phyloP scores from a whole-genome alignment of 2,888 invertebrate genomes.

The Pristionchus mayeri region DNA sequence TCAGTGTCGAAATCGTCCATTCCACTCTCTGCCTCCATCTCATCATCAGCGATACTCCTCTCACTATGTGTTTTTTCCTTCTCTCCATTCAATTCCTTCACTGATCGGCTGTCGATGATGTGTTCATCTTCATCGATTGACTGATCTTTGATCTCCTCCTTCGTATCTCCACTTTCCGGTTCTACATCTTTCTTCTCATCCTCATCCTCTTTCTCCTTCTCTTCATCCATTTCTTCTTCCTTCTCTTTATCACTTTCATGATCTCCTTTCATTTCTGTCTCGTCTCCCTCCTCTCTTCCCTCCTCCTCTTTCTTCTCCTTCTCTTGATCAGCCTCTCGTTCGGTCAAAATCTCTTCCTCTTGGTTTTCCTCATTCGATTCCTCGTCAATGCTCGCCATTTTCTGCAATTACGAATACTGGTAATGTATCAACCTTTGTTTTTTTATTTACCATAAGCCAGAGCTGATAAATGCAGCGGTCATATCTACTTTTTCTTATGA shows the following conservation, averaged over 20 bases:
- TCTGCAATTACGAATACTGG: background rate
- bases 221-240: background rate
- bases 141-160: constrained; percentile 3
- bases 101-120: constrained; percentile 3
- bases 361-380: background rate
- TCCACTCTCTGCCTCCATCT: background rate
- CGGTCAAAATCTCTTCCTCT: background rate
- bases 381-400: constrained; percentile 44
- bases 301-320: background rate
- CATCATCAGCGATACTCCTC: background rate
- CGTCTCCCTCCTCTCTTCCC: background rate
- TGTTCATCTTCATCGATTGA: background rate
- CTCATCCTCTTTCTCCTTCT: background rate
- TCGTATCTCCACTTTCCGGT: background rate
- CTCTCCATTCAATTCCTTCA: background rate
- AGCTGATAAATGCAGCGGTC: too few relatives aligned
- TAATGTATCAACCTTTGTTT: too few relatives aligned
- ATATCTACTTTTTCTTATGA: too few relatives aligned
- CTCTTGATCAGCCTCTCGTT: background rate
- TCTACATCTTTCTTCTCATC: background rate
- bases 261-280: background rate
- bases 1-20: background rate
- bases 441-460: too few relatives aligned
- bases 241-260: too few relatives aligned
- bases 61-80: background rate